These are phyloP conservation scores for Yponomeuta evonymella DNA, from an alignment of 2,888 invertebrate species.

Conservation along the genomic window DNA sequence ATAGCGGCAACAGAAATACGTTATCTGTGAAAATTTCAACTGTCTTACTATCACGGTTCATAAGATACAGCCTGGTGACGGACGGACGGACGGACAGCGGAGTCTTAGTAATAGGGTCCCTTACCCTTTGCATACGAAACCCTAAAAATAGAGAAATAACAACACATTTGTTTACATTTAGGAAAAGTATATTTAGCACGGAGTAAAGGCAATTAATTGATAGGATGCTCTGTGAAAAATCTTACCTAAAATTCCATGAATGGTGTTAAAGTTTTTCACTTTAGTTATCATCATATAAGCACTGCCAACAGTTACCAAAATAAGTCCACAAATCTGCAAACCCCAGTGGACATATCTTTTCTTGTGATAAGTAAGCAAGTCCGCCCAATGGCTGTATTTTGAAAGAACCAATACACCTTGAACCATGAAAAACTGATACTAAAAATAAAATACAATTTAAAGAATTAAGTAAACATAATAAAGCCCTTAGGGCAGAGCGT, in stretches of 20 bases:
- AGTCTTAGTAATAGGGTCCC: no score
- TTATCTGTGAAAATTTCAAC: no score
- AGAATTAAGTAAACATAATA: not conserved
- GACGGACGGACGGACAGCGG: no score
- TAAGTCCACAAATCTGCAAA: slow-evolving; percentile 30
- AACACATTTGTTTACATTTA: no score
- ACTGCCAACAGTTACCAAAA: slow-evolving; percentile 31
- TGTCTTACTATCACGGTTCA: no score
- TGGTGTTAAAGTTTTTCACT: slow-evolving; percentile 30
- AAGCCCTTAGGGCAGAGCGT: not conserved
- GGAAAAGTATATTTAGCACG: no score
- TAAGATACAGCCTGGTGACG: no score
- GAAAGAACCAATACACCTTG: slow-evolving; percentile 40
- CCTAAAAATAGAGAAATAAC: no score
- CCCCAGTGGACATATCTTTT: slow-evolving; percentile 32
- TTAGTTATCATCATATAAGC: slow-evolving; percentile 28
- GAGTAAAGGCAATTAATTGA: no score
- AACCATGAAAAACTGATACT: slow-evolving; percentile 48
- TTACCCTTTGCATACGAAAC: no score
- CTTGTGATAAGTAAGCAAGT: slow-evolving; percentile 28
- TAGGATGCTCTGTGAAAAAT: slow-evolving; percentile 5
- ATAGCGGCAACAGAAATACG: no score
- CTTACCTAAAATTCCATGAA: slow-evolving; percentile 37
- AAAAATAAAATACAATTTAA: slow-evolving; percentile 21
- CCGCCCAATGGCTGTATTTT: slow-evolving; percentile 41